Percentiles rank a stretch among this genome's conserved stretches.
These are phyloP conservation scores for Macaria notata DNA, from an alignment of 2,888 invertebrate genomes.

Conservation along the genomic window DNA sequence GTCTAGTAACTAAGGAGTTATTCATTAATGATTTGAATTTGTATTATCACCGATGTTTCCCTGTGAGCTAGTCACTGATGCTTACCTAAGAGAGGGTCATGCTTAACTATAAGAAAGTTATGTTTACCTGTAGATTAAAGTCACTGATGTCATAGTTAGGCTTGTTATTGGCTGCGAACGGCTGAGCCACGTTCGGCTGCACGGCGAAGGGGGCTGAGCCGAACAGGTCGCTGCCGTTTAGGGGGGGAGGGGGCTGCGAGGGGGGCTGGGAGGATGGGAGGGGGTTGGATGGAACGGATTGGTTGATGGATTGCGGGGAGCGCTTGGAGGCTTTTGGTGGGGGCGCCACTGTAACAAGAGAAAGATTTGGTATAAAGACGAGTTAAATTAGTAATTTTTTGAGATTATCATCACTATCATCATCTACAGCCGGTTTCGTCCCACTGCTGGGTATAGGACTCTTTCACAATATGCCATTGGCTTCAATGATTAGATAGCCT, in stretches of 20 bases:
- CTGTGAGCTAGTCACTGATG: too few relatives aligned
- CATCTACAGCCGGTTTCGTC: too few relatives aligned
- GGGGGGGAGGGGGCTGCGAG: slow-evolving; percentile 35
- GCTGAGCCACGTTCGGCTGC: slow-evolving; percentile 33
- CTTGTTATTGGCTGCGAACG: slow-evolving; percentile 50
- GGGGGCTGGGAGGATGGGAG: slow-evolving; percentile 45
- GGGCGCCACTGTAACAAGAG: slow-evolving; percentile 88
- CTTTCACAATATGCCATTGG: too few relatives aligned
- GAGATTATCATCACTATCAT: too few relatives aligned
- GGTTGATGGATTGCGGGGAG: slow-evolving; percentile 48
- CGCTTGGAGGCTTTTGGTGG: slow-evolving; percentile 90
- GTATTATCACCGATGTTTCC: too few relatives aligned
- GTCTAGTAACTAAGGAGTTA: too few relatives aligned
- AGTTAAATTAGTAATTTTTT: too few relatives aligned
- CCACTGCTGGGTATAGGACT: too few relatives aligned
- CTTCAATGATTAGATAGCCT: too few relatives aligned
- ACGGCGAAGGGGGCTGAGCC: slow-evolving; percentile 88
- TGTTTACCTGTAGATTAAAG: slow-evolving; percentile 54
- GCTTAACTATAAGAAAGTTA: too few relatives aligned
- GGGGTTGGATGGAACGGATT: slow-evolving; percentile 57
- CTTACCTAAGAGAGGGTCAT: too few relatives aligned
- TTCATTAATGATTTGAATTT: too few relatives aligned
- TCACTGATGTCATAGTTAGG: slow-evolving; percentile 76
- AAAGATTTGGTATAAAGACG: slow-evolving; percentile 1
- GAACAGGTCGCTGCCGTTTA: slow-evolving; percentile 87